Base-by-base conservation (phyloP, 2,888 invertebrate genomes). In the Lasioglossum villosulum region DNA sequence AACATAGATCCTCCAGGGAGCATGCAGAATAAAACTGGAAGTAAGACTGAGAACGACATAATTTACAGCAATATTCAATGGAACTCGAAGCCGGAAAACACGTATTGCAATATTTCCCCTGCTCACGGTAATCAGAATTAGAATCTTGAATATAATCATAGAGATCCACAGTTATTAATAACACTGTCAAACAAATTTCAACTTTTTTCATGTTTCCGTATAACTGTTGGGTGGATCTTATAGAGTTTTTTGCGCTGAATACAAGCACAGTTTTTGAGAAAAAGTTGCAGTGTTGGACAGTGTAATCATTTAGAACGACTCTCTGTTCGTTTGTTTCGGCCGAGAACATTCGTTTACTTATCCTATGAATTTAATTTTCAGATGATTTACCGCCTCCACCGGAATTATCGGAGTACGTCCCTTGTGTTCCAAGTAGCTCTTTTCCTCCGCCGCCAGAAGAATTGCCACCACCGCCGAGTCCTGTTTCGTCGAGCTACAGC, bases 401-500 rank as follows among this genome's bases (percentile, higher is more conserved):
- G 27, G 96, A 95, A 86, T 95, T 96, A 52, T 93, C 95, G 19
- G 96, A 95, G 83, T 95, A 95, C 37, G 93, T 95, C 84, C 92
- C 94, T 30, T 94, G 94, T 72, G 90, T 93, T 48, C 91, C 94
- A 3, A 92, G 95, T 59, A 94, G 93, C 83, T 93, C 95, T 45
- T 95, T 95, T 86, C 95, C 95, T 56, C 95, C 96, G 10, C 95
- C 95, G 27, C 95, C 96, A 77, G 97, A 98, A 88, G 97, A 97
- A 91, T 96, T 97, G 87, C 96, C 97, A 81, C 98, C 98, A 34
- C 98, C 98, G 10, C 98, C 98, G 14, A 98, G 98, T 86, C 98
- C 98, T 3, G 98, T 98, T 0, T 98, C 98, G 92, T 98, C 98
- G 4, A 98, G 98, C 90, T 98, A 98, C 92, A 98, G 98, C 93